Conservation (phyloP, 2,797 vertebrate species). For the Prunella strophiata region DNA sequence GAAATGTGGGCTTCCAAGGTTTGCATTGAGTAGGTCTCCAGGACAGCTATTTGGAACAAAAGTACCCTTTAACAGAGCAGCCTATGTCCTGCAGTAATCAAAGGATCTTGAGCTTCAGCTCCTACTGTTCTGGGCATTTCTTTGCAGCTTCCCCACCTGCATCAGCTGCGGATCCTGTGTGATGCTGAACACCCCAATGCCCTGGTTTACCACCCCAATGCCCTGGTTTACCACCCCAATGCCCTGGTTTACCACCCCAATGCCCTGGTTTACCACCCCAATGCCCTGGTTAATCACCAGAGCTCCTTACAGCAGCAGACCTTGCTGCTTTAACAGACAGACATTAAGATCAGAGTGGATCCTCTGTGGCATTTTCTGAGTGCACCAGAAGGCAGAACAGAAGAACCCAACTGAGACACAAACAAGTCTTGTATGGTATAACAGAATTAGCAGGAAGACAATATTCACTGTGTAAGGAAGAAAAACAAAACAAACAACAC, state of each 20-base stretch:
- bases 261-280: no score
- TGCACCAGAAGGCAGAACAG: slow-evolving; percentile 40
- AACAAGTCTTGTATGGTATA: slow-evolving; percentile 12
- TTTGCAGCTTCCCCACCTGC: background rate
- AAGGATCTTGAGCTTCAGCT: background rate
- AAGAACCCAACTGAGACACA: background rate
- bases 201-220: background rate
- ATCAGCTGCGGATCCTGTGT: background rate
- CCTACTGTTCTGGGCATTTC: background rate
- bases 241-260: accelerated
- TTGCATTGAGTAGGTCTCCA: background rate
- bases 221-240: no score
- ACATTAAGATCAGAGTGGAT: background rate
- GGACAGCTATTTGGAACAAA: accelerated
- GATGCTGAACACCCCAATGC: background rate
- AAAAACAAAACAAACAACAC: background rate
- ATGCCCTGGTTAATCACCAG: accelerated
- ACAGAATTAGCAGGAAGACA: slow-evolving; percentile 28
- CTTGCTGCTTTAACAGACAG: background rate
- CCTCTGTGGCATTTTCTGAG: background rate
- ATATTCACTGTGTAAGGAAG: slow-evolving; percentile 59
- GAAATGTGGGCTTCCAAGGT: background rate
- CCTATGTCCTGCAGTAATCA: background rate
- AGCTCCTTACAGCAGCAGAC: background rate
- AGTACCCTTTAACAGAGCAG: background rate